phyloP scores from a whole-genome alignment of 2,888 invertebrate genomes.

The Eupithecia exiguata region DNA sequence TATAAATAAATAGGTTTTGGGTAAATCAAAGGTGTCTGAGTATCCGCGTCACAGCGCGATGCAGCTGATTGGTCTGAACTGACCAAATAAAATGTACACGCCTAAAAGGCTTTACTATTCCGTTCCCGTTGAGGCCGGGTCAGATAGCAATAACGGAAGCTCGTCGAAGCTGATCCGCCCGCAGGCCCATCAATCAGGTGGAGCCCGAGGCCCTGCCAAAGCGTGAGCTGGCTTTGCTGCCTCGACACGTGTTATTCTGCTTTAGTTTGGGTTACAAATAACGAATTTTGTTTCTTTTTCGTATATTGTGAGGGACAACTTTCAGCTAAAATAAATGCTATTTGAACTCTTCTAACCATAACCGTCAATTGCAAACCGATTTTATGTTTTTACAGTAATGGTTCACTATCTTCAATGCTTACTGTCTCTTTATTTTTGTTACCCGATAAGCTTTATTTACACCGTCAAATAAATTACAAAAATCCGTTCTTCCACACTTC shows the following conservation, averaged over 20 bases:
- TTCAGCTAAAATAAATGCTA: background rate
- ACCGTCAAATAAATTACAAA: background rate
- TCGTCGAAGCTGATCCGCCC: background rate
- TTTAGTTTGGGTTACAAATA: background rate
- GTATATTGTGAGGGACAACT: background rate
- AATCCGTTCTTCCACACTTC: constrained; percentile 19
- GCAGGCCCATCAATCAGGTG: background rate
- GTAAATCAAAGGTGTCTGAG: no score
- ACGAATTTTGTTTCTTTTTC: background rate
- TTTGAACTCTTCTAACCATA: background rate
- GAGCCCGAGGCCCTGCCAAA: background rate
- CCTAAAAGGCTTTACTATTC: background rate
- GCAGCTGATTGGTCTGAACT: background rate
- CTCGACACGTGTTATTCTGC: constrained; percentile 1
- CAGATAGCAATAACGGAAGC: background rate
- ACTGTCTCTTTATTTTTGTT: background rate
- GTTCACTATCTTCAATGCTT: background rate
- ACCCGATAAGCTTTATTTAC: background rate
- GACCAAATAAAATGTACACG: background rate
- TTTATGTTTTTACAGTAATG: background rate
- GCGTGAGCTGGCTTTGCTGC: background rate
- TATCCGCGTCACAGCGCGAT: no score
- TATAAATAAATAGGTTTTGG: no score
- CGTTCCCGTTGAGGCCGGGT: background rate
- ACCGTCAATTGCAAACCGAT: background rate